These are phyloP conservation scores for Planococcus citri DNA, from an alignment of 1,140 invertebrate species.

Conservation along the genomic window DNA sequence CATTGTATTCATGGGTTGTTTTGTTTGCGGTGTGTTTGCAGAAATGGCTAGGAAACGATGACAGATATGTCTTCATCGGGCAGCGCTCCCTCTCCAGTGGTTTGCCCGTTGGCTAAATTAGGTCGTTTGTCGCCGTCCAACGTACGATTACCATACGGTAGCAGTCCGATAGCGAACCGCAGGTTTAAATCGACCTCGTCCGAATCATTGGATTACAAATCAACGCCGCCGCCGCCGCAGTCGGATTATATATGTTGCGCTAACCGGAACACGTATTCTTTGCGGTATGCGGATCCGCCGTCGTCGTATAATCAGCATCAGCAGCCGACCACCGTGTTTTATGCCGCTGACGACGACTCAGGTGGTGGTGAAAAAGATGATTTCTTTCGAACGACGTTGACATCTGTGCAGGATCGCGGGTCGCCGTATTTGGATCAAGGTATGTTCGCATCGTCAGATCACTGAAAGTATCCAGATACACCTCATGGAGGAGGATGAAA, in stretches of 20 bases:
- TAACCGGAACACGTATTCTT: background rate
- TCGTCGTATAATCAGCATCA: background rate
- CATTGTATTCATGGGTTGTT: too few relatives aligned
- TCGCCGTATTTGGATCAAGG: conserved; percentile 25
- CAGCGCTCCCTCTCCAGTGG: conserved; percentile 32
- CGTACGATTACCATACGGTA: conserved; percentile 21
- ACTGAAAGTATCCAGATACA: too few relatives aligned
- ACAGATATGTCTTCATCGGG: conserved; percentile 12
- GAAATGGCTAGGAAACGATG: background rate
- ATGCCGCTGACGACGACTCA: background rate
- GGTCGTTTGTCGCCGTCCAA: conserved; percentile 38
- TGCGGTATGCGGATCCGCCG: background rate
- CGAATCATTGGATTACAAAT: background rate
- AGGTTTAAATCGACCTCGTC: background rate
- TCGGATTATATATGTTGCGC: background rate
- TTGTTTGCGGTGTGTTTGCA: background rate
- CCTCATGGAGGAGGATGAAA: too few relatives aligned
- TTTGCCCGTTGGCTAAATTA: conserved; percentile 45
- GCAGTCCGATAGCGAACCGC: background rate
- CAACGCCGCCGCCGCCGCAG: too few relatives aligned
- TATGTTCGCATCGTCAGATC: background rate
- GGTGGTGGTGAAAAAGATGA: background rate
- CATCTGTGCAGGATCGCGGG: background rate
- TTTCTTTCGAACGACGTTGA: background rate
- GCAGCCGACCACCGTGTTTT: background rate